Evolutionary conservation across 2,797 vertebrate genomes (phyloP).

Genomic region (Xenopus petersii): DNA sequence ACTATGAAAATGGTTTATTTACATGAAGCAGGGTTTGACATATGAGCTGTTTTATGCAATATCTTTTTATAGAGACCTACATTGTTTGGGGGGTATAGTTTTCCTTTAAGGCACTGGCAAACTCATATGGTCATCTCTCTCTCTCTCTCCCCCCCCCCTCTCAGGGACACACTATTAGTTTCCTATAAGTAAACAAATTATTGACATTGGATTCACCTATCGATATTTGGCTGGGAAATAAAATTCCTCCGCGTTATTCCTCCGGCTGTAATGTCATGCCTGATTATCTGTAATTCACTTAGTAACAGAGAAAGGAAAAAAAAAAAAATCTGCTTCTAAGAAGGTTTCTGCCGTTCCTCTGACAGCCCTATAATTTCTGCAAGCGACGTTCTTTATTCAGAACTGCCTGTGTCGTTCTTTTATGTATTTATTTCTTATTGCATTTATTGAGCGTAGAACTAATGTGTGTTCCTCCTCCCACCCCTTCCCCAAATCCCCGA

Average conservation of each 20-base stretch:
- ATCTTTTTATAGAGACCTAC: too few species aligned
- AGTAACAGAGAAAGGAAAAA: not conserved
- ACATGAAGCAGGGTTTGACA: too few species aligned
- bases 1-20: too few species aligned
- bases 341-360: not conserved
- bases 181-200: slow-evolving; percentile 9
- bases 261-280: not conserved
- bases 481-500: slow-evolving; percentile 2
- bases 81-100: too few species aligned
- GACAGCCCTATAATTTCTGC: not conserved
- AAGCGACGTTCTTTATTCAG: not conserved
- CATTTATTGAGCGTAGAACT: not conserved
- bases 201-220: slow-evolving; percentile 1
- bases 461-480: not conserved
- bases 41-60: too few species aligned
- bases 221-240: not conserved
- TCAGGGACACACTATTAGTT: not conserved
- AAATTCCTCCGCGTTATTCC: not conserved
- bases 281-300: slow-evolving; percentile 12
- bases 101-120: not conserved
- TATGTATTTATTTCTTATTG: too few species aligned
- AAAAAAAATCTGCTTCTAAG: not conserved
- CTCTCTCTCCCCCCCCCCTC: too few species aligned
- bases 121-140: not conserved
- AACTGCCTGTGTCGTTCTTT: not conserved